Base-by-base conservation (phyloP, 2,113 vertebrate species). In the Notechis scutatus region DNA sequence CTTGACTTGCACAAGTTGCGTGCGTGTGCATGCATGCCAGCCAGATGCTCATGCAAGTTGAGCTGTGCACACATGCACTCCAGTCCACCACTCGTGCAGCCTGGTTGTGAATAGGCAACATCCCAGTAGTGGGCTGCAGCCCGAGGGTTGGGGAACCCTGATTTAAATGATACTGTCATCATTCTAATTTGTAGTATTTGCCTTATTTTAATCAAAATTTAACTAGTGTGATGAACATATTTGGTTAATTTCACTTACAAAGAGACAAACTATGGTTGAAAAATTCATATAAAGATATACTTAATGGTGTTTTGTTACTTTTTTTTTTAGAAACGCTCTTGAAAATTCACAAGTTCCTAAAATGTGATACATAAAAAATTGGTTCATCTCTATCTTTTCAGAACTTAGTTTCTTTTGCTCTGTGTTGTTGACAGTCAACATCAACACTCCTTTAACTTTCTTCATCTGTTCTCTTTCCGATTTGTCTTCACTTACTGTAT, bases 351-450 rank as follows among this genome's bases (percentile, higher is more conserved):
- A 42, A 34, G n/a, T 50, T 21, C 21, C 21, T 45, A 29, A 89
- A 89, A 89, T 89, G 56, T 45, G 56, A 21, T 21, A 7, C 7
- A 1, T 90, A 18, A 69, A 90, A 24, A 5, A 52, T 5, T 5
- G 74, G 2, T 39, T 52, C 69, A 74, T 45, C 91, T 92, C 91
- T 86, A 92, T 94, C 59, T 91, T 61, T 8, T 90, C 29, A 74
- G 61, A 8, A n/a, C 21, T 42, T 57, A 42, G 50, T n/a, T n/a
- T 3, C 87, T 96, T 91, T 95, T 86, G 93, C 56, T 21, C 34
- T 42, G 18, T 21, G 15, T 81, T 81, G 34, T 81, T 81, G 74
- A 20, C 2, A 5, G 20, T 39, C 34, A 81, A 6, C 34, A 81
- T 81, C 34, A 0, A 2, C 57, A 86, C 52, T 90, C 91, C 39